These are phyloP conservation scores for Siniperca scherzeri DNA, from an alignment of 2,797 vertebrate genomes.

Conservation along the genomic window DNA sequence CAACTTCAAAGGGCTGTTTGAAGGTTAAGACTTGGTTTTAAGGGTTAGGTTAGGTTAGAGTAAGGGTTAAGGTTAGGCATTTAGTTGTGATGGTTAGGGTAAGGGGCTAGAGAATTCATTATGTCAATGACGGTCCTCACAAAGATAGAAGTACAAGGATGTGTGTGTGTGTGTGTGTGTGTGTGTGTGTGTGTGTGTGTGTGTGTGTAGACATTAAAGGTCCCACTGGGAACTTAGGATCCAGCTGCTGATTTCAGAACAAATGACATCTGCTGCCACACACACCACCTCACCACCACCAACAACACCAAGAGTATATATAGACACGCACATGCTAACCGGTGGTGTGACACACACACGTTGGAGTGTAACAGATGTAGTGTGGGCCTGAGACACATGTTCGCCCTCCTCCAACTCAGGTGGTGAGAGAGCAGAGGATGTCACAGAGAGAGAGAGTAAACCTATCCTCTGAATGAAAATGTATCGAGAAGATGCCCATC, in stretches of 20 bases:
- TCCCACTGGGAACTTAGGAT: conserved; percentile 73
- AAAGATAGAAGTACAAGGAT: too few relatives aligned
- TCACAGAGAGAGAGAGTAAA: conserved; percentile 21
- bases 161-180: too few relatives aligned
- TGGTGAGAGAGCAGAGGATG: conserved; percentile 52
- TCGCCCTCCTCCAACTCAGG: conserved; percentile 73
- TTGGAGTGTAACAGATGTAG: conserved; percentile 72
- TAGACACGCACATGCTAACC: conserved; percentile 58
- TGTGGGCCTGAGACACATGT: conserved; percentile 77
- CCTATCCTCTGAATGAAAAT: neutral
- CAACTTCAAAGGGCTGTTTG: too few relatives aligned
- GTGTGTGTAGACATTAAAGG: conserved; percentile 59
- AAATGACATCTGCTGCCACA: conserved; percentile 74
- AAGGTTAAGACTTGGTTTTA: too few relatives aligned
- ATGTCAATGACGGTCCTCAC: too few relatives aligned
- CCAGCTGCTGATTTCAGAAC: conserved; percentile 80
- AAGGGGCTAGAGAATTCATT: too few relatives aligned
- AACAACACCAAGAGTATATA: conserved; percentile 55
- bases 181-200: conserved; percentile 14
- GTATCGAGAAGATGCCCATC: neutral
- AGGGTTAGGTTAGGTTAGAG: too few relatives aligned
- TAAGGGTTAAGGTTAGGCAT: too few relatives aligned
- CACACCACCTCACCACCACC: conserved; percentile 20
- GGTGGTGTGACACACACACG: conserved; percentile 50
- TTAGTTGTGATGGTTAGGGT: too few relatives aligned